Evolutionary conservation across 2,113 vertebrate genomes (phyloP).

Genomic region (Saccopteryx bilineata): DNA sequence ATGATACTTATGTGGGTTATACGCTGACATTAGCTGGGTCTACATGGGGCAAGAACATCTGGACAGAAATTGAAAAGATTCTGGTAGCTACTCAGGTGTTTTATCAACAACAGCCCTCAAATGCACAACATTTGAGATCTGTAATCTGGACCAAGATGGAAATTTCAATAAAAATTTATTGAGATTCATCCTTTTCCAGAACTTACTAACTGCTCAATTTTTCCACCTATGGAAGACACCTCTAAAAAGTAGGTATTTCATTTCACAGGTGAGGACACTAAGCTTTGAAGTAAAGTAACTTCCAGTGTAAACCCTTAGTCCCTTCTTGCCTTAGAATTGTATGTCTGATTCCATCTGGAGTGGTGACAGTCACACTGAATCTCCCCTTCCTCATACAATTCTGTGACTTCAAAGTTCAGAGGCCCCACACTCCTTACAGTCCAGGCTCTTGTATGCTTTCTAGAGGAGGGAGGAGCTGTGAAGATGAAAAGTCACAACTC

Average conservation of each 20-base stretch:
- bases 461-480: neutral
- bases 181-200: neutral
- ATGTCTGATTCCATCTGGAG: neutral
- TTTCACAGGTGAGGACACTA: neutral
- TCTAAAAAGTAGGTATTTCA: neutral
- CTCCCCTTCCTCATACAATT: neutral
- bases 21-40: neutral
- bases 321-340: neutral
- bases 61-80: slow-evolving; percentile 28
- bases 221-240: neutral
- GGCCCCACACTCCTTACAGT: neutral
- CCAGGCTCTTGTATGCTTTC: neutral
- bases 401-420: neutral
- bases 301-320: neutral
- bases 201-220: neutral
- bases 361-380: neutral
- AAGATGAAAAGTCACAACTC: neutral
- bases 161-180: slow-evolving; percentile 19
- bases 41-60: neutral
- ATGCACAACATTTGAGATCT: neutral
- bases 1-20: neutral
- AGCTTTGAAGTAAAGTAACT: neutral
- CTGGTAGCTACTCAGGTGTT: neutral
- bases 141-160: neutral
- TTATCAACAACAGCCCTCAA: neutral